phyloP scores from a whole-genome alignment of 2,797 vertebrate genomes.

The Gallinago solitaria region DNA sequence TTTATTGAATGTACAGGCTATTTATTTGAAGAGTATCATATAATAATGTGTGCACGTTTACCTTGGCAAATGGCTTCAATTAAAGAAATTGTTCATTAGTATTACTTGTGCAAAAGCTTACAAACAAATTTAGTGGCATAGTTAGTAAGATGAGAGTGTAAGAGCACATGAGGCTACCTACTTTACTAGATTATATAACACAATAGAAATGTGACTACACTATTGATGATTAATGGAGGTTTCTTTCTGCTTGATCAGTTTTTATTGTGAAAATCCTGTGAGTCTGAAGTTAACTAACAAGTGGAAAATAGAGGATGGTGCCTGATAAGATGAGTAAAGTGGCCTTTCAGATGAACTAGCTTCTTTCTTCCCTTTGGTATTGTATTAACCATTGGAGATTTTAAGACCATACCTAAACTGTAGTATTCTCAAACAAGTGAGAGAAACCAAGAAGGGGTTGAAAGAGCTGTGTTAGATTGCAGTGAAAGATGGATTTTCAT shows the following conservation, averaged over 20 bases:
- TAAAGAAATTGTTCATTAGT: constrained; percentile 33
- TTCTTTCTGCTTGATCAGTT: neutral
- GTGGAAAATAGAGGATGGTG: neutral
- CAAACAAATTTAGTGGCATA: constrained; percentile 29
- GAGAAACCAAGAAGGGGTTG: neutral
- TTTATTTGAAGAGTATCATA: neutral
- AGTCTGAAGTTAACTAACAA: neutral
- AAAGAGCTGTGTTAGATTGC: neutral
- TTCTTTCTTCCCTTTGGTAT: neutral
- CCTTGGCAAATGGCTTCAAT: neutral
- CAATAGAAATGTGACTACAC: neutral
- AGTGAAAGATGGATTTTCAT: neutral
- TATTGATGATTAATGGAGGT: neutral
- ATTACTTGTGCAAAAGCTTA: neutral
- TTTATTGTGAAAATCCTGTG: neutral
- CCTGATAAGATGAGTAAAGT: neutral
- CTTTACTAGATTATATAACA: neutral
- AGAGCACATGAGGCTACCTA: neutral
- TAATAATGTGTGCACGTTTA: neutral
- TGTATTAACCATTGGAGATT: neutral
- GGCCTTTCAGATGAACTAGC: neutral
- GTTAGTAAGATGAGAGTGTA: constrained; percentile 7
- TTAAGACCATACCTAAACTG: neutral
- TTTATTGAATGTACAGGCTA: neutral
- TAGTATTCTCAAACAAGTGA: neutral